Evolutionary conservation across 2,888 invertebrate genomes (phyloP).

Genomic region (Oegoconia quadripuncta): DNA sequence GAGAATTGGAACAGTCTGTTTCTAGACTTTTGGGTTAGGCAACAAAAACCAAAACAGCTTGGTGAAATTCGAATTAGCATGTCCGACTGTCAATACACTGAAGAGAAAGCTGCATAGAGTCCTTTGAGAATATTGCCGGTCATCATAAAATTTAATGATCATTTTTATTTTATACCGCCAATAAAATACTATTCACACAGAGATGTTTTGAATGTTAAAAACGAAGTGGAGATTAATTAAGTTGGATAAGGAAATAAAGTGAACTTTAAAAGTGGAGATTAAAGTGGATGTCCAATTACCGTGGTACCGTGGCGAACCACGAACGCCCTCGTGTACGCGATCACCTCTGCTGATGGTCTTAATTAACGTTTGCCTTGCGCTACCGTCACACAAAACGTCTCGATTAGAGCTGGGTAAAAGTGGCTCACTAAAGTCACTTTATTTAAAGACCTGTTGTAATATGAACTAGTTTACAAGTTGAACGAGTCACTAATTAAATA

Average conservation of each 20-base stretch:
- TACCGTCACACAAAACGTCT: constrained; percentile 50
- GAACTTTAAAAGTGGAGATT: constrained; percentile 51
- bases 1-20: constrained; percentile 27
- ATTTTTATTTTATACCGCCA: constrained; percentile 31
- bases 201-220: constrained; percentile 23
- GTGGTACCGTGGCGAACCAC: constrained; percentile 32
- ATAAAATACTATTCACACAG: constrained; percentile 31
- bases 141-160: constrained; percentile 24
- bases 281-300: constrained; percentile 57
- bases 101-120: constrained; percentile 50
- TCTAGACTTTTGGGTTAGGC: constrained; percentile 52
- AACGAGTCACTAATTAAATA: too few relatives aligned
- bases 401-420: constrained; percentile 22
- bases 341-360: constrained; percentile 62
- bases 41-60: constrained; percentile 32
- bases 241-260: constrained; percentile 34
- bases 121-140: constrained; percentile 24
- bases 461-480: background rate
- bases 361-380: constrained; percentile 69
- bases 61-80: constrained; percentile 57
- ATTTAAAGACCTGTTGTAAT: background rate
- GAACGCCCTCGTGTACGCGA: constrained; percentile 45
- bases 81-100: constrained; percentile 35
- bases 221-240: constrained; percentile 38
- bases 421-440: background rate